Evolutionary conservation across 2,888 invertebrate species (phyloP), one percentile per base, ranked within the genome.

Genomic region (Ichneumoninae sp.): DNA sequence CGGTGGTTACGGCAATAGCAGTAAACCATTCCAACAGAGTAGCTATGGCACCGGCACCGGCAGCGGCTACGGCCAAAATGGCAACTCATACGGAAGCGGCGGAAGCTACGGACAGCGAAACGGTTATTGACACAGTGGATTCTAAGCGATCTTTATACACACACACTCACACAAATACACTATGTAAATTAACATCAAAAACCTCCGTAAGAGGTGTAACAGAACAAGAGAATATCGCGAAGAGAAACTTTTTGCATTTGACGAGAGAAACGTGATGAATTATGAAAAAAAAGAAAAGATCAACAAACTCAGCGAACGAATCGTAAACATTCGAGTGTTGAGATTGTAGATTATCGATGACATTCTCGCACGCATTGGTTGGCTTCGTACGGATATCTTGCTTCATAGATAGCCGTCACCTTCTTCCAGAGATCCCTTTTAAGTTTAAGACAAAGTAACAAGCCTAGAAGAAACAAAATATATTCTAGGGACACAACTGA

Each of bases 21-120:
- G 85, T 77, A 93, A 93, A 89, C 86, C 89, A 69, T 93, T 91
- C 80, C 86, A 90, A 10, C 91, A 91, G 81, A 93, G 87, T 68
- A 91, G 83, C 76, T 91, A 89, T 69, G 88, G 89, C 72, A 78
- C 87, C 13, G 87, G 89, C 5, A 86, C 87, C 36, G 86, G 86
- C 47, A 84, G 83, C 66, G 85, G 84, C 47, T 93, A 91, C 74
- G 88, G 87, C 68, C 92, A 92, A 66, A 93, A 93, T 65, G 92
- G 91, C 47, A 87, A 90, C 80, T 89, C 90, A 22, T 92, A 91
- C 50, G 90, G 91, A 36, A 88, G 89, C 74, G 84, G 89, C 36
- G 88, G 89, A 47, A 86, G 88, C 50, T 91, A 91, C 80, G 88
- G 92, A 57, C 91, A 91, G 86, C 91, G 92, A 86, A 93, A 93